These are phyloP conservation scores for Bombus turneri DNA, from an alignment of 1,140 invertebrate genomes.

Conservation along the genomic window DNA sequence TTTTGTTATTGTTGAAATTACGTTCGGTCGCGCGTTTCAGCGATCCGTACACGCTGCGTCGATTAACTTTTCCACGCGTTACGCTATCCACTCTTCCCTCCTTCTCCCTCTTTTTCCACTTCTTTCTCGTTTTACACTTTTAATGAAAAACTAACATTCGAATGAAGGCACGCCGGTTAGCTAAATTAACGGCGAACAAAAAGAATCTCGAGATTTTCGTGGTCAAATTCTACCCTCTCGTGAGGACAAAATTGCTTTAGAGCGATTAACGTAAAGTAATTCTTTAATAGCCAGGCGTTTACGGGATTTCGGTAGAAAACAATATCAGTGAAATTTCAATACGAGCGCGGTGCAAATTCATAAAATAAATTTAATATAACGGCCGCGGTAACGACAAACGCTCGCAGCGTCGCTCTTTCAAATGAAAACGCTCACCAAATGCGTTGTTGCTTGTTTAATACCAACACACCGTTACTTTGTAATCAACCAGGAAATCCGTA, in stretches of 20 bases:
- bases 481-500: background rate
- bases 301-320: background rate
- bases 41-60: background rate
- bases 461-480: background rate
- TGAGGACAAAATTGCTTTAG: background rate
- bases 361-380: background rate
- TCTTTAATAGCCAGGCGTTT: background rate
- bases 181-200: too few species aligned
- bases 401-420: background rate
- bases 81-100: background rate
- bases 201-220: too few species aligned
- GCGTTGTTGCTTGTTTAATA: background rate
- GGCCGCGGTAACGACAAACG: background rate
- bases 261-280: background rate
- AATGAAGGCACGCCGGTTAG: background rate
- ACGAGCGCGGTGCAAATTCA: background rate
- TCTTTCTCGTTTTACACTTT: background rate
- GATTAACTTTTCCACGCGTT: constrained; percentile 25
- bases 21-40: background rate
- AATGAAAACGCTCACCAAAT: background rate
- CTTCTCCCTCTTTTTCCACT: too few species aligned
- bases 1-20: background rate
- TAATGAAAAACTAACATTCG: background rate
- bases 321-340: too few species aligned
- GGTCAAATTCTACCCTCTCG: background rate